Percentiles rank a stretch among this genome's conserved stretches.
These are phyloP conservation scores for Melanogrammus aeglefinus DNA, from an alignment of 2,797 vertebrate genomes.

Conservation along the genomic window DNA sequence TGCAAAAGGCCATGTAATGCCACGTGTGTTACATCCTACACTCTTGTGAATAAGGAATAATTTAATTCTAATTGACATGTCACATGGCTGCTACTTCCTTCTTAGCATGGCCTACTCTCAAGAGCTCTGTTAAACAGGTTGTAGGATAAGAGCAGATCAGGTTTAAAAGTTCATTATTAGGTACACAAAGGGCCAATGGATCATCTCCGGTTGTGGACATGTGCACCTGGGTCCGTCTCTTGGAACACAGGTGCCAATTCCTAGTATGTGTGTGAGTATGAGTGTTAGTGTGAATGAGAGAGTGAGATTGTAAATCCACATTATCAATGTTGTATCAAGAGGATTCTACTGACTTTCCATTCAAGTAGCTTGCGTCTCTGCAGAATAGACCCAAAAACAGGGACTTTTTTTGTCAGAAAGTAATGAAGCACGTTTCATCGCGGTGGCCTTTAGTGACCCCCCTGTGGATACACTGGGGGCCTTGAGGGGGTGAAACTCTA, in stretches of 20 bases:
- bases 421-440: background rate
- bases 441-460: background rate
- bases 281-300: no score
- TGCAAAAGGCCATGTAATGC: background rate
- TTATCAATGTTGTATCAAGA: background rate
- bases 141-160: background rate
- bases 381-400: slow-evolving; percentile 1
- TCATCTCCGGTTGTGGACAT: slow-evolving; percentile 13
- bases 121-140: background rate
- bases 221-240: slow-evolving; percentile 5
- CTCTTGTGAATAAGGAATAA: background rate
- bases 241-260: background rate
- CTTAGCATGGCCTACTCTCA: background rate
- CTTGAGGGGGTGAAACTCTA: background rate
- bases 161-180: slow-evolving; percentile 17
- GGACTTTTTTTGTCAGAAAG: slow-evolving; percentile 2
- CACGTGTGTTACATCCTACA: background rate
- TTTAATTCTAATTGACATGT: background rate
- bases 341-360: background rate
- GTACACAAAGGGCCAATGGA: slow-evolving; percentile 14
- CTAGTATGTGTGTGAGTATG: background rate
- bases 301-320: background rate
- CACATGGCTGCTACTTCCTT: background rate
- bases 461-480: background rate
- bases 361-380: background rate